These are phyloP conservation scores for Mirza zaza DNA, from an alignment of 2,113 vertebrate genomes.

Conservation along the genomic window DNA sequence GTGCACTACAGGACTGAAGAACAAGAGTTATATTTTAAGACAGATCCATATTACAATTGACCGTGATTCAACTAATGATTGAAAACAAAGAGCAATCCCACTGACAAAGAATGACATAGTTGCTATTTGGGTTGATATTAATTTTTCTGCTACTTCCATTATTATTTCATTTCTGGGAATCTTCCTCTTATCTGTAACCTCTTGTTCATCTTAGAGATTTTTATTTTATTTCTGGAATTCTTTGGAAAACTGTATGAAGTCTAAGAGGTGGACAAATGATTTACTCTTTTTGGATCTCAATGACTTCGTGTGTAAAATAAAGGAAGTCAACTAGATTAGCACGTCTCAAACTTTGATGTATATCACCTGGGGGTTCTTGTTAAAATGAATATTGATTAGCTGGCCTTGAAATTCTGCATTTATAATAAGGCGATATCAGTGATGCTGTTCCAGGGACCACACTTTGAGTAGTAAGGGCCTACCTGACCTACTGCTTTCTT, in stretches of 20 bases:
- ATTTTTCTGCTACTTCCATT: constrained; percentile 6
- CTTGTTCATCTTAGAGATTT: constrained; percentile 18
- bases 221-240: constrained; percentile 28
- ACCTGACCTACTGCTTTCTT: neutral
- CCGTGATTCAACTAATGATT: constrained; percentile 28
- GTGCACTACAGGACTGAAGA: neutral
- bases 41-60: neutral
- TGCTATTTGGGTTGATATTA: neutral
- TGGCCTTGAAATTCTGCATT: neutral
- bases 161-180: constrained; percentile 40
- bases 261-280: constrained; percentile 28
- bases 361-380: neutral
- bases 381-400: constrained; percentile 5
- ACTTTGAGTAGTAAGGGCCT: neutral
- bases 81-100: constrained; percentile 26
- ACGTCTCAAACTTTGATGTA: neutral
- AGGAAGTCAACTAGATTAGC: neutral
- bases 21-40: constrained; percentile 24
- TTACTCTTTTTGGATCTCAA: neutral
- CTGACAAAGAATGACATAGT: constrained; percentile 11
- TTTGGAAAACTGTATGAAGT: neutral
- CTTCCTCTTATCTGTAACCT: neutral
- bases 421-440: neutral
- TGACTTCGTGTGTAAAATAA: constrained; percentile 12
- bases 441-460: neutral